Conservation (phyloP, 2,797 vertebrate species). For the Sebastolobus altivelis region DNA sequence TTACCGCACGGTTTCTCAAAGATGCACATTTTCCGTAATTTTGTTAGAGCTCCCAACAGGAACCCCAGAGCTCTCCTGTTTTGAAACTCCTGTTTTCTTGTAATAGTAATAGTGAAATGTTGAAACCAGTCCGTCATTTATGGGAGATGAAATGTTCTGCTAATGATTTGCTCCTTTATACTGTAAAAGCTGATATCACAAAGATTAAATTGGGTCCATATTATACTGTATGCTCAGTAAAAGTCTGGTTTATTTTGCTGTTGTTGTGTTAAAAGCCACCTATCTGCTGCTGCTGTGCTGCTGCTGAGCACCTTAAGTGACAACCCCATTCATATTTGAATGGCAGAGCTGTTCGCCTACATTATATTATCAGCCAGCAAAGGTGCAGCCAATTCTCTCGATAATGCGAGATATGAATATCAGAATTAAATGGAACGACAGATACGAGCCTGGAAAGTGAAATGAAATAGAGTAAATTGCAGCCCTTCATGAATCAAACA, state of each 20-base stretch:
- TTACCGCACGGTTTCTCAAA: background rate
- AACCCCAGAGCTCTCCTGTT: background rate
- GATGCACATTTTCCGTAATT: background rate
- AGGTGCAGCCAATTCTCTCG: conserved; percentile 2
- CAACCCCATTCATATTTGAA: conserved; percentile 22
- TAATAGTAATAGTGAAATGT: background rate
- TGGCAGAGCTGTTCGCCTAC: background rate
- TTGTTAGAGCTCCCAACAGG: background rate
- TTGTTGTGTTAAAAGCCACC: background rate
- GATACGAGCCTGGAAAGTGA: background rate
- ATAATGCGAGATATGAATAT: conserved; percentile 4
- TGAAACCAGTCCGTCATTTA: background rate
- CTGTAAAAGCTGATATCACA: background rate
- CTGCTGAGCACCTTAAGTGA: background rate
- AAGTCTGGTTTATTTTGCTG: background rate
- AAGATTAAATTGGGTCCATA: background rate
- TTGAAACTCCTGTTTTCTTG: background rate
- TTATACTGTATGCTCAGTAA: background rate
- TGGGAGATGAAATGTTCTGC: too few species aligned
- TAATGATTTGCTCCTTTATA: background rate
- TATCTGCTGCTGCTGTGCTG: background rate
- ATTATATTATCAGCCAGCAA: conserved; percentile 5
- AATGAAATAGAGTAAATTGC: conserved; percentile 16
- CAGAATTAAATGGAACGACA: background rate
- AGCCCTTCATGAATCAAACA: background rate